Evolutionary conservation across 1,140 invertebrate genomes (phyloP).

Genomic region (Reticulitermes speratus): DNA sequence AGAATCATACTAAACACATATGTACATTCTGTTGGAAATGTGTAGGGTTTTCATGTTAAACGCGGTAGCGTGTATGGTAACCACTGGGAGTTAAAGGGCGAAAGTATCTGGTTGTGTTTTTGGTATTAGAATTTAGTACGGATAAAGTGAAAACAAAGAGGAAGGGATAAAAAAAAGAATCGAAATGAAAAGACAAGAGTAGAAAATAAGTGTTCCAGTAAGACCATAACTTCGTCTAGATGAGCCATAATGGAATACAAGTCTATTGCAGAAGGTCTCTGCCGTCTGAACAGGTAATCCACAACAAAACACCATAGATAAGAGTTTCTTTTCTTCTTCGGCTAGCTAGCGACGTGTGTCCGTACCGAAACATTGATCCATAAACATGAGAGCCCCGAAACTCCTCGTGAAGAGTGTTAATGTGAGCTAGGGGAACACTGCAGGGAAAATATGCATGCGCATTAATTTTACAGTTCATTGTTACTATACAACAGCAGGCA

Average conservation of each 20-base stretch:
- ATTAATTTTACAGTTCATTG: constrained; percentile 2
- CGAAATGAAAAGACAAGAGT: not conserved
- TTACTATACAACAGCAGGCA: not conserved
- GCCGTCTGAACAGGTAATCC: not conserved
- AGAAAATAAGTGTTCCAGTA: not conserved
- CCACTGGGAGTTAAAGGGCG: no score
- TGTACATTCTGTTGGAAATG: no score
- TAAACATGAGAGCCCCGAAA: not conserved
- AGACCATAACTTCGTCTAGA: not conserved
- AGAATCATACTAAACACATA: no score
- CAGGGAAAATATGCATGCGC: constrained; percentile 10
- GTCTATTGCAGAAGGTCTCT: not conserved
- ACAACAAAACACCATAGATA: not conserved
- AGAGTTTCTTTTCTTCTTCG: not conserved
- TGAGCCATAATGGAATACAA: not conserved
- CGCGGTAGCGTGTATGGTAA: no score
- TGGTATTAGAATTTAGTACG: not conserved
- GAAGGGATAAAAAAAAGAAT: not conserved
- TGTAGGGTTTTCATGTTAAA: no score
- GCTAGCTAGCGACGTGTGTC: not conserved
- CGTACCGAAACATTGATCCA: not conserved
- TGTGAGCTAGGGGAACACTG: not conserved
- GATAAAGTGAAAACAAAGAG: not conserved
- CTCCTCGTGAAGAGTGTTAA: not conserved
- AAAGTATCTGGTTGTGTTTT: not conserved